Conservation (phyloP, 2,797 vertebrate genomes). For the Chlorospingus semifuscus region DNA sequence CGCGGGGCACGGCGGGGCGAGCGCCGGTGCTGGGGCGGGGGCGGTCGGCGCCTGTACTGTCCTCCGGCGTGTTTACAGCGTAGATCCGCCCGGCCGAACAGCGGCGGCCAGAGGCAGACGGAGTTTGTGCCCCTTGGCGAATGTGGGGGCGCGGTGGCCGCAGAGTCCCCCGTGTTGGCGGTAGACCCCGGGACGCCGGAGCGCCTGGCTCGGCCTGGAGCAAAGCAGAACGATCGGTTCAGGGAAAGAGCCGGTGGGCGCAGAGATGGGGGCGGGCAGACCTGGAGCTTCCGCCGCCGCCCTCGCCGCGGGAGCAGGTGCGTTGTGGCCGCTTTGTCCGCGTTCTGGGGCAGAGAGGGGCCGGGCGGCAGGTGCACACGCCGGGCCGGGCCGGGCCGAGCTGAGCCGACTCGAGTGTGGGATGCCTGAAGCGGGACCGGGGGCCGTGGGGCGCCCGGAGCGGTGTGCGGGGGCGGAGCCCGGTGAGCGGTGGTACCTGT, state of each 20-base stretch:
- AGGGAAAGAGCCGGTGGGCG: background rate
- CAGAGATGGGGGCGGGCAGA: background rate
- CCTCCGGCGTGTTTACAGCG: slow-evolving; percentile 16
- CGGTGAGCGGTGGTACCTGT: background rate
- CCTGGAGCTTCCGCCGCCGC: background rate
- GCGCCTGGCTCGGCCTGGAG: background rate
- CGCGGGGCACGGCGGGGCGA: background rate
- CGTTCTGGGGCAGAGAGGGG: background rate
- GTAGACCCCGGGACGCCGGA: background rate
- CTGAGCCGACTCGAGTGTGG: background rate
- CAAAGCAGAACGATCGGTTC: background rate
- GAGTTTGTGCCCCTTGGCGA: slow-evolving; percentile 38
- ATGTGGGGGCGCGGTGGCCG: background rate
- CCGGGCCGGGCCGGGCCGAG: background rate
- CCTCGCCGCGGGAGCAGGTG: slow-evolving; percentile 2
- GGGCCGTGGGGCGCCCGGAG: background rate
- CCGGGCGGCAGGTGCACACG: background rate
- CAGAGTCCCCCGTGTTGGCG: background rate
- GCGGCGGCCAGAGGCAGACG: background rate
- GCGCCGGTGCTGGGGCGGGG: background rate
- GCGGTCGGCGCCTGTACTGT: background rate
- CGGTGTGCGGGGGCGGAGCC: background rate
- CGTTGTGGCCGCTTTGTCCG: background rate
- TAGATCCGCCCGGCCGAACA: background rate
- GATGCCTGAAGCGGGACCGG: background rate